Conservation (phyloP, 2,113 vertebrate genomes). For the Morone saxatilis region DNA sequence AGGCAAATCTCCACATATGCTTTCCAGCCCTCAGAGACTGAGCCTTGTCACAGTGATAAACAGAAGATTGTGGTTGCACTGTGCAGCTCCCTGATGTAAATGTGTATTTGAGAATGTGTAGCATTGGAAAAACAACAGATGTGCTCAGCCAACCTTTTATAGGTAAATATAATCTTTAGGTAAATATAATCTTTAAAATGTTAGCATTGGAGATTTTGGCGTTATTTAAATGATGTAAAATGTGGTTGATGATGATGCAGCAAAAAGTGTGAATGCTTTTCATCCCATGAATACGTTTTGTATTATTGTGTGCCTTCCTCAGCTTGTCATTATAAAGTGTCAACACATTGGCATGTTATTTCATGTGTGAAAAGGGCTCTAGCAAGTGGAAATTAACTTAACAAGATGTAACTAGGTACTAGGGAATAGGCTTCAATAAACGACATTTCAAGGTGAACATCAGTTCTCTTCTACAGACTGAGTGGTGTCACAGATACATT, state of each 20-base stretch:
- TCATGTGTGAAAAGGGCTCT: neutral
- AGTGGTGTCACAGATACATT: neutral
- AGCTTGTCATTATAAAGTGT: neutral
- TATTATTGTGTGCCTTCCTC: neutral
- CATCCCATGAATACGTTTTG: neutral
- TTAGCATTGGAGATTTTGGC: neutral
- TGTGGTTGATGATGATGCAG: neutral
- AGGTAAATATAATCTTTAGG: neutral
- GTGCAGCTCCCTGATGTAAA: constrained; percentile 8
- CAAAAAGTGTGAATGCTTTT: neutral
- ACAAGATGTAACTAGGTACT: neutral
- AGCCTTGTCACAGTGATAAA: constrained; percentile 26
- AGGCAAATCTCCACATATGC: constrained; percentile 25
- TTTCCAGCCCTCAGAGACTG: neutral
- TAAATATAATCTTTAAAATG: neutral
- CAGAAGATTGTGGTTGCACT: constrained; percentile 9
- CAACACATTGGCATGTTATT: neutral
- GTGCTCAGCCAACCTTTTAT: neutral
- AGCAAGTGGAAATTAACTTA: neutral
- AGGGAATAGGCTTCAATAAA: neutral
- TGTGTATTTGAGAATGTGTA: neutral
- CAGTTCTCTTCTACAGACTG: constrained; percentile 8
- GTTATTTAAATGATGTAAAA: neutral
- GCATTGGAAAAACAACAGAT: constrained; percentile 4
- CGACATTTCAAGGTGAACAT: constrained; percentile 38